Evolutionary conservation across 2,797 vertebrate genomes (phyloP), one percentile per base, ranked within the genome.

Genomic region (Pelobates cultripes): DNA sequence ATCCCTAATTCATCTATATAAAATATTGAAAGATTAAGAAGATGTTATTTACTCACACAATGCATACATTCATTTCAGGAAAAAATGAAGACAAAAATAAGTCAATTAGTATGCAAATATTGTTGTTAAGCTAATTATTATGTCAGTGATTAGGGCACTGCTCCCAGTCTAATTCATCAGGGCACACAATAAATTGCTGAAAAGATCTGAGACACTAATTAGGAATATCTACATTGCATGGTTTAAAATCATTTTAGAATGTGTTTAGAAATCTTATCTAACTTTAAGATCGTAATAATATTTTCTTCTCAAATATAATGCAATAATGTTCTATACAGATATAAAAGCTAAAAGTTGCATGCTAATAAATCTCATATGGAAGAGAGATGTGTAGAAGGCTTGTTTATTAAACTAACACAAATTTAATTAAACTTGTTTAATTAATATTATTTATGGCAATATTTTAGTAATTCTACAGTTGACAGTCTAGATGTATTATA

Each of bases 101-200:
- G 47, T 63, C 47, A 57, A 77, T 82, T 82, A 82, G 51, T 55
- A 82, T 82, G 75, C 75, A 77, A 77, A 73, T 73, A 82, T 82
- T 78, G 80, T 73, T 68, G 73, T 73, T 82, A 60, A 82, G 75
- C 61, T 73, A 73, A 82, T 73, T 44, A 66, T 73, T 82, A 72
- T 82, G 70, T 77, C 70, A 82, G 70, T 51, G 51, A 82, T 67
- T 73, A 77, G 75, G 75, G 75, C 75, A 67, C 13, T 10, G 80
- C 75, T 82, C 80, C 80, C 75, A 82, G 80, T 73, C 75, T 82
- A 71, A 82, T 73, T 67, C 80, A 73, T 57, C 75, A 68, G 63
- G 75, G 75, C 53, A 43, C 41, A 77, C 53, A 77, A 68, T 73
- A 68, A 77, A 82, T 68, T 44, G 28, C 3, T 53, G 61, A 69